Conservation (phyloP, 1,140 invertebrate species). For the Venturia canescens region DNA sequence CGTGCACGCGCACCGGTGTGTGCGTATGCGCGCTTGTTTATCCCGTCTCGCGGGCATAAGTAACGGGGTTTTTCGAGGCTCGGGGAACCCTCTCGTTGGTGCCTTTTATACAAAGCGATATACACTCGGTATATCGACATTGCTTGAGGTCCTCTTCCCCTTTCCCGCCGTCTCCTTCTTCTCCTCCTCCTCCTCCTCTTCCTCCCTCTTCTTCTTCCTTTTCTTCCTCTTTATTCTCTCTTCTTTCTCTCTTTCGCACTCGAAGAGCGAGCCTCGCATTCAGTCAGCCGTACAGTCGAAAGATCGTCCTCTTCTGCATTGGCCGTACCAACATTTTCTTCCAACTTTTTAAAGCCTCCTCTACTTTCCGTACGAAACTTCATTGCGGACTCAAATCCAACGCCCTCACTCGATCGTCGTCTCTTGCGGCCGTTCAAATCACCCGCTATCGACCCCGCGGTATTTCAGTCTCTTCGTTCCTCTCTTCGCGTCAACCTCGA, state of each 20-base stretch:
- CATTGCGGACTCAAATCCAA: background rate
- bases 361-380: background rate
- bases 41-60: conserved; percentile 45
- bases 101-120: conserved; percentile 13
- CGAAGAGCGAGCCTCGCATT: conserved; percentile 54
- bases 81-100: conserved; percentile 56
- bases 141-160: too few species aligned
- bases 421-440: background rate
- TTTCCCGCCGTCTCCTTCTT: too few species aligned
- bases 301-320: conserved; percentile 63
- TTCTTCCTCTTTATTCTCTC: background rate
- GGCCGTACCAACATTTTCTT: conserved; percentile 36
- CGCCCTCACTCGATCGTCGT: background rate
- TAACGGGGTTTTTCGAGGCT: conserved; percentile 60
- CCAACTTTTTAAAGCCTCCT: background rate
- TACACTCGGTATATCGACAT: too few species aligned
- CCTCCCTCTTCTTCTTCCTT: too few species aligned
- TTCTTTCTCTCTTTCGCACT: background rate
- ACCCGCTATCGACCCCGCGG: background rate
- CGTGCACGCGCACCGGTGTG: background rate
- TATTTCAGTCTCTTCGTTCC: background rate
- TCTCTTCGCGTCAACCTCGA: background rate
- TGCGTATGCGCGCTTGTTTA: background rate
- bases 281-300: conserved; percentile 76
- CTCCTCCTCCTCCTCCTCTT: too few species aligned